Evolutionary conservation across 2,888 invertebrate genomes (phyloP).

Genomic region (Dicycla oo): DNA sequence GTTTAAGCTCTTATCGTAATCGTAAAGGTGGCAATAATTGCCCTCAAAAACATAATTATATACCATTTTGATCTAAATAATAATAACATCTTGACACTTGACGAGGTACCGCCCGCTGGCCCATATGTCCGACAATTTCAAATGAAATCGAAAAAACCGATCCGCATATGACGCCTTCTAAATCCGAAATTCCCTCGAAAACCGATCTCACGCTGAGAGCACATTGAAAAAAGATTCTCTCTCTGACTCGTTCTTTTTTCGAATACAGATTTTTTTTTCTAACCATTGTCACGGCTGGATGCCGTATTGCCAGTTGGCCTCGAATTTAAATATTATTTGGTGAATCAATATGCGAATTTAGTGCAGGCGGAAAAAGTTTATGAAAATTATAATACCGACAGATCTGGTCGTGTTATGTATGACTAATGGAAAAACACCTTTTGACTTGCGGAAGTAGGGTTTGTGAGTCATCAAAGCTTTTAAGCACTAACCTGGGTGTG

Average conservation of each 20-base stretch:
- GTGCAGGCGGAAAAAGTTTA: constrained; percentile 13
- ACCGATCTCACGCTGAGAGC: constrained; percentile 88
- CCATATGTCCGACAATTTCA: constrained; percentile 66
- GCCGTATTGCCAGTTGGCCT: constrained; percentile 66
- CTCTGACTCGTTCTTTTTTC: constrained; percentile 80
- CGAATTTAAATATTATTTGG: constrained; percentile 57
- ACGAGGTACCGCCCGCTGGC: constrained; percentile 67
- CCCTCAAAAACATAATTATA: constrained; percentile 57
- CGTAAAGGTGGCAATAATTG: constrained; percentile 44
- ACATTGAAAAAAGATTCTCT: constrained; percentile 76
- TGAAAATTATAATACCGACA: constrained; percentile 5
- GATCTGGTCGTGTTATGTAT: constrained; percentile 13
- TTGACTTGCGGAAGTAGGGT: constrained; percentile 49
- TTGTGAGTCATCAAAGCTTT: constrained; percentile 61
- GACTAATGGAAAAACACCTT: constrained; percentile 42
- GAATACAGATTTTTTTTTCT: constrained; percentile 77
- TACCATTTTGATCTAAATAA: constrained; percentile 47
- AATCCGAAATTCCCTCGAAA: constrained; percentile 88
- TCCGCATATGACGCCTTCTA: constrained; percentile 86
- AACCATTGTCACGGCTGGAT: constrained; percentile 74
- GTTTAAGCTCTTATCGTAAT: constrained; percentile 11
- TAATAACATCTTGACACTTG: constrained; percentile 63
- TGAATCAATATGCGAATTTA: constrained; percentile 53
- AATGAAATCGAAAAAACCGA: constrained; percentile 74
- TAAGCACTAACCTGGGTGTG: constrained; percentile 12